phyloP scores from a whole-genome alignment of 2,888 invertebrate species.

The Mactromeris polynyma region DNA sequence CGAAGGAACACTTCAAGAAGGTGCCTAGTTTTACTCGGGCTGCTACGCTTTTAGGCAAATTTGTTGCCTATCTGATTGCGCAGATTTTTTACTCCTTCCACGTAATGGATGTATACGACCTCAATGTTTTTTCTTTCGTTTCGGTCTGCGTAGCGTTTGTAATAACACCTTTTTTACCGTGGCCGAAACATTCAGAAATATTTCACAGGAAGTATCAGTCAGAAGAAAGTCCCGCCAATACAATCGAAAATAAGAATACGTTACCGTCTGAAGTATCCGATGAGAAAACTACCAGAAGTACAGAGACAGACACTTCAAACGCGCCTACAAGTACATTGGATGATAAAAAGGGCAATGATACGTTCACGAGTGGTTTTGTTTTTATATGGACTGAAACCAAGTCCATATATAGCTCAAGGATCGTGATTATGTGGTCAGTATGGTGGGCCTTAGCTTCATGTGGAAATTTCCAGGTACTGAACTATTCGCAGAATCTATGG shows the following conservation, averaged over 20 bases:
- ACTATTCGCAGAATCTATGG: constrained; percentile 95
- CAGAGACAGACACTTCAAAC: neutral
- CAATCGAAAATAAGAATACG: neutral
- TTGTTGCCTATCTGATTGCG: too few relatives aligned
- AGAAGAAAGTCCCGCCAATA: neutral
- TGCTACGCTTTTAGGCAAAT: too few relatives aligned
- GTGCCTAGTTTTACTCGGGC: too few relatives aligned
- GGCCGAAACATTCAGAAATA: neutral
- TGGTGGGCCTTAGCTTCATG: constrained; percentile 93
- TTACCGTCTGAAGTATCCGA: neutral
- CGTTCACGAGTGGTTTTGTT: neutral
- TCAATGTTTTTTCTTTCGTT: too few relatives aligned
- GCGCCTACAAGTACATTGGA: too few relatives aligned
- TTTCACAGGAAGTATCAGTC: neutral
- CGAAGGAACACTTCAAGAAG: too few relatives aligned
- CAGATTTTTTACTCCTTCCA: too few relatives aligned
- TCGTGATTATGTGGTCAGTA: constrained; percentile 92
- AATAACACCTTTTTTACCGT: neutral
- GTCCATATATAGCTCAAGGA: constrained; percentile 78
- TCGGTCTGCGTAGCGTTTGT: too few relatives aligned
- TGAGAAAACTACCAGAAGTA: neutral
- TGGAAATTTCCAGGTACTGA: constrained; percentile 92
- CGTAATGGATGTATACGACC: too few relatives aligned
- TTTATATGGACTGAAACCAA: constrained; percentile 32
- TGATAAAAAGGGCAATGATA: too few relatives aligned